Conservation (phyloP, 2,113 vertebrate genomes). For the Papio anubis region DNA sequence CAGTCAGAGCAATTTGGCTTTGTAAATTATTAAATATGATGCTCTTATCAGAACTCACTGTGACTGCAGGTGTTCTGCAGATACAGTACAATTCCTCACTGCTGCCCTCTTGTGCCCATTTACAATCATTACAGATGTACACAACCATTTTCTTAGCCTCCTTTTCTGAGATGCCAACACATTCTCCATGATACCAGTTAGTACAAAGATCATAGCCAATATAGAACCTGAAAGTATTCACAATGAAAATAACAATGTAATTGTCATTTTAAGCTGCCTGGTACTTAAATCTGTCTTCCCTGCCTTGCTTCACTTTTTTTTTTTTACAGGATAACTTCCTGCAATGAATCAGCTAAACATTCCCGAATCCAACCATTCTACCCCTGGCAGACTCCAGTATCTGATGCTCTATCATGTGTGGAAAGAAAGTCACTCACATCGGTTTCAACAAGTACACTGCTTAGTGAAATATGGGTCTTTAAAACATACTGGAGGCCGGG, state of each 20-base stretch:
- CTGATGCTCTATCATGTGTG: conserved; percentile 73
- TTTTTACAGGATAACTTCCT: conserved; percentile 77
- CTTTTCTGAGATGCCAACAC: conserved; percentile 99
- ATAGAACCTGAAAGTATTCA: conserved; percentile 96
- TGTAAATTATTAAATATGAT: conserved; percentile 88
- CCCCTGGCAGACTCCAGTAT: conserved; percentile 63
- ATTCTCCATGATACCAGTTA: conserved; percentile 99
- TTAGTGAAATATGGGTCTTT: conserved; percentile 77
- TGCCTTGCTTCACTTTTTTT: conserved; percentile 73
- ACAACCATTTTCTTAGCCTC: conserved; percentile 88
- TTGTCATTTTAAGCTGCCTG: conserved; percentile 82
- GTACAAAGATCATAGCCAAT: conserved; percentile 99
- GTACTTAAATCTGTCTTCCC: conserved; percentile 79
- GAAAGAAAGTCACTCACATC: conserved; percentile 66
- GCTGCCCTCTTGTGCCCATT: conserved; percentile 97
- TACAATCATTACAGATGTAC: conserved; percentile 99
- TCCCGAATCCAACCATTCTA: conserved; percentile 65
- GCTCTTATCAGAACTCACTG: conserved; percentile 91
- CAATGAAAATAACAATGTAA: conserved; percentile 89
- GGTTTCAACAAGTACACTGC: conserved; percentile 72
- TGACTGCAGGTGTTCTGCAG: conserved; percentile 92
- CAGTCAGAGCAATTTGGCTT: conserved; percentile 87
- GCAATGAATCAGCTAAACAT: conserved; percentile 66
- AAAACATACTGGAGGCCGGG: no score
- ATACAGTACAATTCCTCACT: conserved; percentile 95